Base-by-base conservation (phyloP, 2,797 vertebrate species). In the Echiichthys vipera region DNA sequence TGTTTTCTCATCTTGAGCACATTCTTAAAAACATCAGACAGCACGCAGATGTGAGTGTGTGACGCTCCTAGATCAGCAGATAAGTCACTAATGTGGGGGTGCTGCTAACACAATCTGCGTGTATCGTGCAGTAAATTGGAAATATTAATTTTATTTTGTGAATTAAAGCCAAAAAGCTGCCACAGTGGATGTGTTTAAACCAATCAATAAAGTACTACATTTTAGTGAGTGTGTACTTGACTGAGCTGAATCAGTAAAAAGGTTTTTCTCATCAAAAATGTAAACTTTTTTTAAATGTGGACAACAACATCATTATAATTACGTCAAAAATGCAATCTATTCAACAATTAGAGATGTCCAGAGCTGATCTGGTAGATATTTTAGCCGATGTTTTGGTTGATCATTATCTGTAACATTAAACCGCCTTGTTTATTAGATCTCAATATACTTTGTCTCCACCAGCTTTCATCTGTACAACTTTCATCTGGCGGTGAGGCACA, bases 1-100 rank as follows among this genome's bases (percentile, higher is more conserved):
- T 75, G 69, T 84, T 88, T 84, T 72, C 64, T 84, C 51, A 17
- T 90, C 82, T 78, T 58, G 40, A 85, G 59, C 18, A 51, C 40
- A 63, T 53, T 70, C 67, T 61, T 75, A 66, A 85, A 78, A 88
- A 63, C 75, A 76, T 59, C 64, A 67, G 81, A 80, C 84, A 77
- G 77, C 59, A 69, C 55, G 54, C 78, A 79, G 71, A 83, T 82
- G 83, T 80, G 74, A 86, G 53, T 71, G 78, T 42, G 65, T 45
- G 78, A 81, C 76, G 75, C 43, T 56, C 71, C n/a, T 7, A 77
- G 73, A 83, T 83, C 74, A 65, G 74, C 50, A 70, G 69, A 81
- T 79, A 76, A 49, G 49, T 66, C 46, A 36, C 43, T 49, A 50
- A 74, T 64, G 75, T 50, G 32, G 45, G 70, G 53, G 30, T 6